Conservation (phyloP, 2,797 vertebrate species). For the Pampus argenteus region DNA sequence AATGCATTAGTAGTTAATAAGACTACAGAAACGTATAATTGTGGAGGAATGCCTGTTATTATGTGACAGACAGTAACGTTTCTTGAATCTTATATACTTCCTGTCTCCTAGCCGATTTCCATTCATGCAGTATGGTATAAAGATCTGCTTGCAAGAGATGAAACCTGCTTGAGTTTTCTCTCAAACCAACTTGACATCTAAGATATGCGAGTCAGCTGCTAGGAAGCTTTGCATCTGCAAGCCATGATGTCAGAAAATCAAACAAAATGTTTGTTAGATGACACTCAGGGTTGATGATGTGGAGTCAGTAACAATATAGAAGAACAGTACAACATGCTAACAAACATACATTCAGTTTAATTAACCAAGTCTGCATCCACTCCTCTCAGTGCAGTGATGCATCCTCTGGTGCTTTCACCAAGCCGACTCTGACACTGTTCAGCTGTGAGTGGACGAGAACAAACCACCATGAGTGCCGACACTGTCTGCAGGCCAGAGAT, state of each 20-base stretch:
- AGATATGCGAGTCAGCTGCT: not conserved
- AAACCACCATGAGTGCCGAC: constrained; percentile 70
- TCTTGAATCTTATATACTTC: not conserved
- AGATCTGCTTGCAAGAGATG: not conserved
- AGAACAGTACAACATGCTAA: not conserved
- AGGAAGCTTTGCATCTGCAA: not conserved
- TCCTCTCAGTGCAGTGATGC: constrained; percentile 58
- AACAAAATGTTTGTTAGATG: not conserved
- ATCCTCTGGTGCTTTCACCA: constrained; percentile 11
- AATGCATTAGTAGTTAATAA: not conserved
- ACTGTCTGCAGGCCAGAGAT: constrained; percentile 57
- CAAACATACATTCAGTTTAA: not conserved
- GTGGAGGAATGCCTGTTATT: no score
- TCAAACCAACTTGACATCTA: no score
- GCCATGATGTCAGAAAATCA: not conserved
- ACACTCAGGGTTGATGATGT: not conserved
- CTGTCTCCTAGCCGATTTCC: not conserved
- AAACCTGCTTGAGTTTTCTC: not conserved
- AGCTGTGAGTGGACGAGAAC: constrained; percentile 37
- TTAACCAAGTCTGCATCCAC: not conserved
- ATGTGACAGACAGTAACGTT: no score
- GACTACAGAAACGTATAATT: no score
- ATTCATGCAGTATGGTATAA: not conserved
- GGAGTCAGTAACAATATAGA: not conserved
- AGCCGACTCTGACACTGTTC: constrained; percentile 4